Conservation (phyloP, 1,140 invertebrate species). For the Drosophila pseudoananassae region DNA sequence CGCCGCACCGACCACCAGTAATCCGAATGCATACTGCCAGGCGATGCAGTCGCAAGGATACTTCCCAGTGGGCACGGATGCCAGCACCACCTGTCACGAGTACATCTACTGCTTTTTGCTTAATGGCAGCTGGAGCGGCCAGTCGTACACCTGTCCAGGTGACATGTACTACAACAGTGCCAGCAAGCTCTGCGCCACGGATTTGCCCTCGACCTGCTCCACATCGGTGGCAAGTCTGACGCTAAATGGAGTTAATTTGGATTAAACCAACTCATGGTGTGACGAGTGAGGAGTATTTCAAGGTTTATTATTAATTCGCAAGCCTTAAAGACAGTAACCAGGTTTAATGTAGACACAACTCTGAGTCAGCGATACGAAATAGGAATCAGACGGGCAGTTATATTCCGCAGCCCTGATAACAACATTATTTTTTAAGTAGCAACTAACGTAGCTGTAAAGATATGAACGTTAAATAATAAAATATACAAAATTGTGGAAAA, state of each 20-base stretch:
- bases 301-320: conserved; percentile 24
- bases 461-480: conserved; percentile 1
- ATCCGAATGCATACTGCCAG: conserved; percentile 55
- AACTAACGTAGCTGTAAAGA: conserved; percentile 73
- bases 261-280: conserved; percentile 10
- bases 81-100: conserved; percentile 63
- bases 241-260: conserved; percentile 47
- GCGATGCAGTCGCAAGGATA: conserved; percentile 37
- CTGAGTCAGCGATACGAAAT: conserved; percentile 47
- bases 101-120: conserved; percentile 61
- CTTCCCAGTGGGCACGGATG: conserved; percentile 57
- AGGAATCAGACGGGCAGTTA: conserved; percentile 44
- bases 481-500: conserved; percentile 6
- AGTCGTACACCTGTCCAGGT: conserved; percentile 56
- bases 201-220: conserved; percentile 55
- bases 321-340: conserved; percentile 43
- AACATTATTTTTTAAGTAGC: conserved; percentile 39
- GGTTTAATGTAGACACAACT: conserved; percentile 56
- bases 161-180: conserved; percentile 52
- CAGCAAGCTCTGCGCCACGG: conserved; percentile 27
- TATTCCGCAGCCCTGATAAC: conserved; percentile 52
- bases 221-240: conserved; percentile 35
- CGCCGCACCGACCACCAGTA: conserved; percentile 29
- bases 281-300: conserved; percentile 6
- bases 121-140: conserved; percentile 55